Conservation (phyloP, 2,113 vertebrate genomes). For the Neogale vison region DNA sequence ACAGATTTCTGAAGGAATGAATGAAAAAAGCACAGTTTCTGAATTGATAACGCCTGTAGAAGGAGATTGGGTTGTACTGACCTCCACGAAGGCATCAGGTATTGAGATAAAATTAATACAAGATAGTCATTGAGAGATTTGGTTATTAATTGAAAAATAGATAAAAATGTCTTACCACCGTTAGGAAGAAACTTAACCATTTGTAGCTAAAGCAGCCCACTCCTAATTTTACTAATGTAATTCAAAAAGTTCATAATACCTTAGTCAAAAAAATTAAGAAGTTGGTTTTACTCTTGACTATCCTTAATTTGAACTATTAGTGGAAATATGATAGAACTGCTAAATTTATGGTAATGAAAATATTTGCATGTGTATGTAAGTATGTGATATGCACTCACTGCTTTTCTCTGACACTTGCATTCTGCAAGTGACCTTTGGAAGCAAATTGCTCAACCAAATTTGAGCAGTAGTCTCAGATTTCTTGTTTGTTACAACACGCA, state of each 20-base stretch:
- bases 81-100: constrained; percentile 96
- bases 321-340: not conserved
- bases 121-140: constrained; percentile 24
- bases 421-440: not conserved
- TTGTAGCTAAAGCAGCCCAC: not conserved
- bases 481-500: constrained; percentile 7
- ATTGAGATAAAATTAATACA: constrained; percentile 33
- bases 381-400: not conserved
- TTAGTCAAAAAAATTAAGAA: not conserved
- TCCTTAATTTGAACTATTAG: not conserved
- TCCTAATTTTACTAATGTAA: constrained; percentile 5
- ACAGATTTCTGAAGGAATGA: constrained; percentile 83
- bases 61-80: constrained; percentile 92
- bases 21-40: constrained; percentile 85
- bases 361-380: not conserved
- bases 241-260: constrained; percentile 28
- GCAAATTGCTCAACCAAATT: not conserved
- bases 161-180: not conserved
- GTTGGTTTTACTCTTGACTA: constrained; percentile 24
- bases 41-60: constrained; percentile 91
- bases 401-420: constrained; percentile 44
- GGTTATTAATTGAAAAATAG: constrained; percentile 26
- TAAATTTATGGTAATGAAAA: constrained; percentile 44
- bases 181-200: constrained; percentile 15
- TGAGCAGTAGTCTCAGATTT: no score